Conservation (phyloP, 2,113 vertebrate species). For the Microtus oregoni region DNA sequence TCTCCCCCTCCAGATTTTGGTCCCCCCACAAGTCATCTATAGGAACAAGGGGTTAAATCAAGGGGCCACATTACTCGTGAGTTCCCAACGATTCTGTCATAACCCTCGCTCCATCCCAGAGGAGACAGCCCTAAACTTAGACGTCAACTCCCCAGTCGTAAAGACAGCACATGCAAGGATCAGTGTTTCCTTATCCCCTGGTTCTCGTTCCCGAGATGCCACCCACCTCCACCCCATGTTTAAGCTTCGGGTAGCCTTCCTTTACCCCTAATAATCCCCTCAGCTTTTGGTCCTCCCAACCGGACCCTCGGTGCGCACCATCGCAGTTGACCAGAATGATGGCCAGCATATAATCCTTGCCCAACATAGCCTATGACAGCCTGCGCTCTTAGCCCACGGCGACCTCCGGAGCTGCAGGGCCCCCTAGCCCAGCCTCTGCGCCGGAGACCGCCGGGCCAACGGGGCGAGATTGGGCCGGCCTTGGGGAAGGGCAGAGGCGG, state of each 20-base stretch:
- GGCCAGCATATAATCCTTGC: slow-evolving; percentile 98
- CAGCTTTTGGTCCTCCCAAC: background rate
- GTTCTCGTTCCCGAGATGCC: background rate
- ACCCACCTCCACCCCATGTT: background rate
- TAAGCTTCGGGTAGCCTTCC: background rate
- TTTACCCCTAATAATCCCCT: background rate
- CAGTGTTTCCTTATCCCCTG: background rate
- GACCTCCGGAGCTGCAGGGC: slow-evolving; percentile 17
- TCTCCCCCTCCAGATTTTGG: slow-evolving; percentile 93
- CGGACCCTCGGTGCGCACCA: slow-evolving; percentile 86
- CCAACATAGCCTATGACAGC: slow-evolving; percentile 88
- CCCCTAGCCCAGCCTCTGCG: slow-evolving; percentile 22
- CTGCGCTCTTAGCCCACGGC: slow-evolving; percentile 6
- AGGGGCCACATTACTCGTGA: background rate
- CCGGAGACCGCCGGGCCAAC: background rate
- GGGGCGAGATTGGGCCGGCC: background rate
- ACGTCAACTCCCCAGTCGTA: background rate
- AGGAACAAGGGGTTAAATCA: slow-evolving; percentile 50
- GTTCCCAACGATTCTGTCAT: slow-evolving; percentile 28
- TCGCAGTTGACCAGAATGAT: slow-evolving; percentile 97
- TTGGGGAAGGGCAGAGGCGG: background rate
- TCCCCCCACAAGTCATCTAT: slow-evolving; percentile 98
- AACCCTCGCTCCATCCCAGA: background rate
- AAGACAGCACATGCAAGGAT: background rate
- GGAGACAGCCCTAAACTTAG: background rate